Percentiles rank a stretch among this genome's conserved stretches.
Conservation (phyloP, 2,113 vertebrate genomes). For the Pteropus alecto region DNA sequence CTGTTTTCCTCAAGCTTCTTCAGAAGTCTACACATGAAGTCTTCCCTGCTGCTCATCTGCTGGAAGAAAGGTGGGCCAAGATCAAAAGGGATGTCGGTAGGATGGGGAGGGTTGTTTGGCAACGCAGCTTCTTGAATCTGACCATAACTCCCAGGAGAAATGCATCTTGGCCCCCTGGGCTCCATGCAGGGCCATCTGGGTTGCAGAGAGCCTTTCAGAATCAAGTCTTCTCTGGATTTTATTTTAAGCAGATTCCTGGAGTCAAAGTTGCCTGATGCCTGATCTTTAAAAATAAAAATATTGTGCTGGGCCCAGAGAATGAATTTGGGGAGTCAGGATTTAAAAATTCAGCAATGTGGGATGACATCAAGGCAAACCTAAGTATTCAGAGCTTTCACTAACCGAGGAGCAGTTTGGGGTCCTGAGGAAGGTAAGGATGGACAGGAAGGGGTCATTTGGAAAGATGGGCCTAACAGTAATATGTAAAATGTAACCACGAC, state of each 20-base stretch:
- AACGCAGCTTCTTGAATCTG: neutral
- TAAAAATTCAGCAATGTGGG: neutral
- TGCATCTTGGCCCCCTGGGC: neutral
- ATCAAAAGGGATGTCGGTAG: neutral
- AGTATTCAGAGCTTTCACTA: neutral
- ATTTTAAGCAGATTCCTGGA: neutral
- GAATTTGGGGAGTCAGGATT: neutral
- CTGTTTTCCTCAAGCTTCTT: slow-evolving; percentile 28
- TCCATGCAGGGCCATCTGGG: neutral
- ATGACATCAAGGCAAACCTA: neutral
- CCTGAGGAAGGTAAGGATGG: neutral
- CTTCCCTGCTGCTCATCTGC: neutral
- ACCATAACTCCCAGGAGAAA: neutral
- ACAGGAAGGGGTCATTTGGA: neutral
- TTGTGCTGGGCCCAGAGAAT: neutral
- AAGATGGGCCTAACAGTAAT: neutral
- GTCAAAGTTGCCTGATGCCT: neutral
- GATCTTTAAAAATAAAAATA: slow-evolving; percentile 14
- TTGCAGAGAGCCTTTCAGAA: neutral
- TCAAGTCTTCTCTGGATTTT: neutral
- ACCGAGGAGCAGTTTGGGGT: slow-evolving; percentile 4
- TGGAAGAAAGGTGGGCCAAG: neutral
- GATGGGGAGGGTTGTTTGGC: neutral
- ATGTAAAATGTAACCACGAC: neutral
- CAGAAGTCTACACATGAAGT: neutral